A percentile compares a stretch with the other conserved stretches of the same genome.
phyloP scores from a whole-genome alignment of 2,888 invertebrate species.

The Orchestes rusci region DNA sequence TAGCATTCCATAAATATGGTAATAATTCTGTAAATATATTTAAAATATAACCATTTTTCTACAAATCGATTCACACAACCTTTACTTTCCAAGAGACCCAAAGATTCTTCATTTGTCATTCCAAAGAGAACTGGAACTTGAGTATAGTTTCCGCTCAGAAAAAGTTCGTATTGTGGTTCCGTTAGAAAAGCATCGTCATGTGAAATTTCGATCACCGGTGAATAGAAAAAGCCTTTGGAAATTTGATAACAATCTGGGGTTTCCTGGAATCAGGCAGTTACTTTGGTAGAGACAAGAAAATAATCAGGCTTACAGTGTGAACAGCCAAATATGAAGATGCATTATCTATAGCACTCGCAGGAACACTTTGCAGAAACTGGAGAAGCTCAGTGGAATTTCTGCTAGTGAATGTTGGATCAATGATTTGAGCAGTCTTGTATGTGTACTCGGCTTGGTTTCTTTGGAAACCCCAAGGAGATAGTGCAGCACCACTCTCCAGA shows the following conservation, averaged over 20 bases:
- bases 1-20: slow-evolving; percentile 9
- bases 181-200: slow-evolving; percentile 22
- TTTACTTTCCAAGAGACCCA: slow-evolving; percentile 12
- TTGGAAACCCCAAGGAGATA: slow-evolving; percentile 21
- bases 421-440: slow-evolving; percentile 9
- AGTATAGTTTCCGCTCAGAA: slow-evolving; percentile 14
- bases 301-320: neutral
- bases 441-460: slow-evolving; percentile 15
- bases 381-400: slow-evolving; percentile 12
- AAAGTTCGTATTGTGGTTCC: slow-evolving; percentile 9
- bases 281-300: no score
- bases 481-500: slow-evolving; percentile 15
- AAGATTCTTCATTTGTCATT: slow-evolving; percentile 21
- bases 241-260: slow-evolving; percentile 16
- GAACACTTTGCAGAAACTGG: slow-evolving; percentile 13
- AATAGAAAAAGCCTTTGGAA: slow-evolving; percentile 19
- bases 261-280: slow-evolving; percentile 13
- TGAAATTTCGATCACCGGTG: slow-evolving; percentile 17
- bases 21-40: no score
- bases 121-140: slow-evolving; percentile 16
- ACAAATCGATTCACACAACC: slow-evolving; percentile 3
- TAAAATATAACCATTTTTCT: no score
- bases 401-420: slow-evolving; percentile 14
- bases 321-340: slow-evolving; percentile 5
- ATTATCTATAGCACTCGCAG: slow-evolving; percentile 18